Percentiles rank a stretch among this genome's conserved stretches.
phyloP scores from a whole-genome alignment of 1,140 invertebrate species.

The Calliphora vicina region DNA sequence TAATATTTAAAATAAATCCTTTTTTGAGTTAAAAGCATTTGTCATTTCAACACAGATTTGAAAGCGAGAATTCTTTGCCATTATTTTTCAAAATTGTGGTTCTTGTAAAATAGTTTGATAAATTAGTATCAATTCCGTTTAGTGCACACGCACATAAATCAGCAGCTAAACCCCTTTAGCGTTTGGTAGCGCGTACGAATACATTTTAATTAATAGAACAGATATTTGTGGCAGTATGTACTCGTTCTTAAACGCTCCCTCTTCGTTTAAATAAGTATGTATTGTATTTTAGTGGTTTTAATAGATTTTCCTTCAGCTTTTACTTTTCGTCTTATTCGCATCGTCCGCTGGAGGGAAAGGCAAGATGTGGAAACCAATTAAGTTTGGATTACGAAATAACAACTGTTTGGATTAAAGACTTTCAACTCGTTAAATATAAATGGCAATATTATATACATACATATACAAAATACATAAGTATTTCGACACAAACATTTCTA shows the following conservation, averaged over 20 bases:
- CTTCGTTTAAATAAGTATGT: too few species aligned
- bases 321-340: not conserved
- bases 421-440: not conserved
- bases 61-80: not conserved
- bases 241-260: not conserved
- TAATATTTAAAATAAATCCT: too few species aligned
- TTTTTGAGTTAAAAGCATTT: not conserved
- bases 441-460: not conserved
- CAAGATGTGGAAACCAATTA: not conserved
- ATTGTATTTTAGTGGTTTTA: not conserved
- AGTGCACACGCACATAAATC: not conserved
- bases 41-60: not conserved
- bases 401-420: not conserved
- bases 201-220: not conserved
- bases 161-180: not conserved
- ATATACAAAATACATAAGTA: too few species aligned
- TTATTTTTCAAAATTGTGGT: not conserved
- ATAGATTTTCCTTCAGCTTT: not conserved
- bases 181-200: not conserved
- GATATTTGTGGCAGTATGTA: not conserved
- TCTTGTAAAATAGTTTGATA: conserved; percentile 2
- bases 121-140: not conserved
- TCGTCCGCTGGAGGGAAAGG: not conserved
- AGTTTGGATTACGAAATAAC: not conserved
- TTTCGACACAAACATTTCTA: too few species aligned